A percentile compares a stretch with the other conserved stretches of the same genome.
Evolutionary conservation across 2,113 vertebrate genomes (phyloP).

Genomic region (Sarotherodon lohbergeri): DNA sequence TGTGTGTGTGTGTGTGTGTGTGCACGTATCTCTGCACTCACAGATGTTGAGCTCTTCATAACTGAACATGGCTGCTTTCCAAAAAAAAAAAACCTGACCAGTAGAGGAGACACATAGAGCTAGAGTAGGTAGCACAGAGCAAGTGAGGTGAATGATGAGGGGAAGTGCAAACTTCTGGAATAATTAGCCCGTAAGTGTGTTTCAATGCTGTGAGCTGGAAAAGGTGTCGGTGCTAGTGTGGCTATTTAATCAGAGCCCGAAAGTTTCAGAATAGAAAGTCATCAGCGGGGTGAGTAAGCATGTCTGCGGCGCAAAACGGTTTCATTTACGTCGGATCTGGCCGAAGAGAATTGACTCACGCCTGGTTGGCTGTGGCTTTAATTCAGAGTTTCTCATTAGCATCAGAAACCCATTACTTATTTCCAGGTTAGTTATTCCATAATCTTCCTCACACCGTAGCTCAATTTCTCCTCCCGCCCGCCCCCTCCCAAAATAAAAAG

Average conservation of each 20-base stretch:
- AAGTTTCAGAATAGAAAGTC: constrained; percentile 43
- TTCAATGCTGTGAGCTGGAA: background rate
- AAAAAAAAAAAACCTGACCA: constrained; percentile 48
- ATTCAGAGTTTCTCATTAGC: constrained; percentile 51
- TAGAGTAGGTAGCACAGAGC: background rate
- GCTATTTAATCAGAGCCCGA: constrained; percentile 18
- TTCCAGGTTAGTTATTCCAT: constrained; percentile 52
- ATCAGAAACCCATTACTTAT: constrained; percentile 48
- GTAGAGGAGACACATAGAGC: background rate
- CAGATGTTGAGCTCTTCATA: constrained; percentile 47
- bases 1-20: background rate
- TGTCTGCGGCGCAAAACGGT: constrained; percentile 6
- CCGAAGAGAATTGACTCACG: constrained; percentile 41
- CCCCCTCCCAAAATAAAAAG: background rate
- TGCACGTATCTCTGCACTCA: background rate
- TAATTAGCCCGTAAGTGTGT: background rate
- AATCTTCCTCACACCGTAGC: constrained; percentile 5
- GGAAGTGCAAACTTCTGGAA: background rate
- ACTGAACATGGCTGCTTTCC: constrained; percentile 45
- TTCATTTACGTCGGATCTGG: constrained; percentile 36
- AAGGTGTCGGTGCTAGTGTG: background rate
- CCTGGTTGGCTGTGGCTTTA: constrained; percentile 18
- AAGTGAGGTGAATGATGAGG: background rate
- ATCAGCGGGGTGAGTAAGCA: constrained; percentile 38
- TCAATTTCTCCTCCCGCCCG: background rate